phyloP scores from a whole-genome alignment of 2,888 invertebrate species.

The Drosophila ustulata region DNA sequence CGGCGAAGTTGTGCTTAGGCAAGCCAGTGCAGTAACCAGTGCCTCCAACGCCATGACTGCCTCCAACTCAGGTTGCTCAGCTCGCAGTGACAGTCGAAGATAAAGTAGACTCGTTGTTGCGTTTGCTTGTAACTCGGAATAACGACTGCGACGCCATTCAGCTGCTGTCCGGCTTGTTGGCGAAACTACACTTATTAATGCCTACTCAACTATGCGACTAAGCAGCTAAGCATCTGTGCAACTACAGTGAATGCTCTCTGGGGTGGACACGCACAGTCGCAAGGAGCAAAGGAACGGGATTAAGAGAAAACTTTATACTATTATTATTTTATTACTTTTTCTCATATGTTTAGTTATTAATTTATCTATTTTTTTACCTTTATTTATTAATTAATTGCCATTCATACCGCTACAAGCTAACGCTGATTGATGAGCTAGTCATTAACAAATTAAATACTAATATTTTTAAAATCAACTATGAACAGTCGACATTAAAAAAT shows the following conservation, averaged over 20 bases:
- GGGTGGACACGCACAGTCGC: neutral
- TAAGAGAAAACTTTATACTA: too few species aligned
- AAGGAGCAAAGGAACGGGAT: too few species aligned
- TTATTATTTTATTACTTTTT: too few species aligned
- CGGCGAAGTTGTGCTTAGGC: constrained; percentile 59
- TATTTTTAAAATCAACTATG: too few species aligned
- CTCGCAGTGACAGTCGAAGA: neutral
- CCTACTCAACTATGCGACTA: constrained; percentile 5
- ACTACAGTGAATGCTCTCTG: neutral
- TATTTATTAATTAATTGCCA: too few species aligned
- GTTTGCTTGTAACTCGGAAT: constrained; percentile 22
- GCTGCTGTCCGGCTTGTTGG: constrained; percentile 15
- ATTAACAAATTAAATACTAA: too few species aligned
- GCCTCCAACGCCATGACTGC: constrained; percentile 60
- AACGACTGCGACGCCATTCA: constrained; percentile 41
- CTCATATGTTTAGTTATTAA: too few species aligned
- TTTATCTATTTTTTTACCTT: too few species aligned
- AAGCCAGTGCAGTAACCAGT: constrained; percentile 69
- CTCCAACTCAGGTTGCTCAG: neutral
- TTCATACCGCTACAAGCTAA: too few species aligned
- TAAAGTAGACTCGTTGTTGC: constrained; percentile 22
- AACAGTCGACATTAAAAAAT: too few species aligned
- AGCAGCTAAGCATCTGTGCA: neutral
- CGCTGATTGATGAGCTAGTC: too few species aligned
- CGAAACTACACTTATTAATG: constrained; percentile 16